Evolutionary conservation across 2,797 vertebrate species (phyloP).

Genomic region (Halcyon badia): DNA sequence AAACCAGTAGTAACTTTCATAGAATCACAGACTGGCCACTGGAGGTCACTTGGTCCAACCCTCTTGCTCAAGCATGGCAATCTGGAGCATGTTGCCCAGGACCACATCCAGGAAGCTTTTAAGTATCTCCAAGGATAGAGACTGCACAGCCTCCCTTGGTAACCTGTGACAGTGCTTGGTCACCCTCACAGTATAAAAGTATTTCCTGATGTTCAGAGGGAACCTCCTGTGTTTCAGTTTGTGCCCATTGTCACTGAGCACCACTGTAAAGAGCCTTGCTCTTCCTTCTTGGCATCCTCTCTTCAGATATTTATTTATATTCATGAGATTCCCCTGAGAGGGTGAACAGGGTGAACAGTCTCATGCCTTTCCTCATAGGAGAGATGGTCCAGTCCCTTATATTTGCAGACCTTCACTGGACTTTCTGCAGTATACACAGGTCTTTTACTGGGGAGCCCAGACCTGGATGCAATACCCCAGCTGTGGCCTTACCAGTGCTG

Average conservation of each 20-base stretch:
- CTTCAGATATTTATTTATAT: background rate
- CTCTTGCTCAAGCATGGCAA: background rate
- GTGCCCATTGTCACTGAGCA: background rate
- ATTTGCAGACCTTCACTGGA: background rate
- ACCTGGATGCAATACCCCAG: fast-evolving
- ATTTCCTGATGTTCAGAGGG: background rate
- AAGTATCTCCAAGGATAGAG: background rate
- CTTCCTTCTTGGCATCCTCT: background rate
- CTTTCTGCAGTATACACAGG: fast-evolving
- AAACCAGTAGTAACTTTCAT: background rate
- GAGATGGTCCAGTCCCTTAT: background rate
- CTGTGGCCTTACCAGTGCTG: fast-evolving
- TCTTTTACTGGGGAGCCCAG: background rate
- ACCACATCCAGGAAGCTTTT: background rate
- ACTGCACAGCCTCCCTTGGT: background rate
- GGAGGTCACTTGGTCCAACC: background rate
- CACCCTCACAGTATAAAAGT: background rate
- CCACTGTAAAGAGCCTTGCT: background rate
- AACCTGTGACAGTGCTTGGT: background rate
- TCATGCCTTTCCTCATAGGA: background rate
- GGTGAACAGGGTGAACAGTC: background rate
- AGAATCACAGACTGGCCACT: background rate
- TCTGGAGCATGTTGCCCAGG: background rate
- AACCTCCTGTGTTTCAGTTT: background rate
- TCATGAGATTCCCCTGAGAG: background rate